Base-by-base conservation (phyloP, 2,888 invertebrate genomes). In the Leptopilina syphax region DNA sequence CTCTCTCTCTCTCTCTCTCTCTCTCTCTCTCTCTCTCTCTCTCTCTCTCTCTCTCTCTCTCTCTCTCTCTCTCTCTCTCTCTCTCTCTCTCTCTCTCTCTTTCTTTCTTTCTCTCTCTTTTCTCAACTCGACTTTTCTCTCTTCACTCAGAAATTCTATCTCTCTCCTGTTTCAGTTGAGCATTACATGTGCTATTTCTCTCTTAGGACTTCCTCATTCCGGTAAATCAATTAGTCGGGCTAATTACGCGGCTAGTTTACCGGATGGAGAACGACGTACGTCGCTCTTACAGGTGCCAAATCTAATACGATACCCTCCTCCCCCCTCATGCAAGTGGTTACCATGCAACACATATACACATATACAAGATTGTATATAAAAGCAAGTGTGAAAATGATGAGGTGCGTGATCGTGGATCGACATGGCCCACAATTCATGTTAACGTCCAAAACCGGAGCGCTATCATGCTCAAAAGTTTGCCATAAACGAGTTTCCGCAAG, bases 401-500 rank as follows among this genome's bases (percentile, higher is more conserved):
- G 73, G 57, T 73, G 73, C 73, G 73, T 73, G 73, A 73, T 73
- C 73, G 73, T 9, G 41, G 57, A 73, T 73, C 73, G 73, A 73
- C 73, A 73, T 73, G 50, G 24, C 50, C 54, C 54, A 13, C 70
- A 73, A 73, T 73, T 60, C 57, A 60, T 73, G 73, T 73, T 73
- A 54, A 73, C 54, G 73, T 73, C 73, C 73, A 57, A 73, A 50
- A 50, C 44, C 44, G 44, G 5, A 41, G 34, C 67, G 83, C 81
- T 80, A 73, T 54, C 81, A 80, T 83, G 81, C 82, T 83, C 82
- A 80, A 83, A 83, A 83, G 81, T 83, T 83, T 78, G 79, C 79
- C 80, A 82, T 83, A 83, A 83, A 82, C 80, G 83, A 81, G 81
- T 83, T 83, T 82, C 79, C 83, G 80, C 81, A 82, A 83, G 82